Conservation (phyloP, 2,113 vertebrate species). For the Cyanistes caeruleus region DNA sequence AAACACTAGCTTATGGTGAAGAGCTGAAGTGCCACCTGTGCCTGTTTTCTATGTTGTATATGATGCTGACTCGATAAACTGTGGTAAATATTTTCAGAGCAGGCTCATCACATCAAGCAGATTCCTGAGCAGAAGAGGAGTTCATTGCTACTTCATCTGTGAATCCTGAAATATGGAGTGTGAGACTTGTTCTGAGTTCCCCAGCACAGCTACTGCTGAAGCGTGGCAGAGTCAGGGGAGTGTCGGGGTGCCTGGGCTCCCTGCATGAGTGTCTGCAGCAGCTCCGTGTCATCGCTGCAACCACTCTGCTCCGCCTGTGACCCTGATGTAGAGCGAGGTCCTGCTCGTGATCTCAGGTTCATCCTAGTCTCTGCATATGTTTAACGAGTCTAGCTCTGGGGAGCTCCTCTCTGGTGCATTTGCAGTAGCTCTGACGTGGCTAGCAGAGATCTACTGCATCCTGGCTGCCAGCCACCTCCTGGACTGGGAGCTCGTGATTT, state of each 20-base stretch:
- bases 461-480: background rate
- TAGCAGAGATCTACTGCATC: background rate
- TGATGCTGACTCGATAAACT: background rate
- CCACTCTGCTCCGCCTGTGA: background rate
- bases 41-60: background rate
- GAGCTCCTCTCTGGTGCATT: background rate
- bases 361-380: background rate
- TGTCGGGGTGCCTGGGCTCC: background rate
- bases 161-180: conserved; percentile 47
- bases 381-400: background rate
- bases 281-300: background rate
- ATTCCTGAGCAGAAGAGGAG: background rate
- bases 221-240: background rate
- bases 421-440: background rate
- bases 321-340: background rate
- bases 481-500: fast-evolving
- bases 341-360: background rate
- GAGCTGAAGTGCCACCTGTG: background rate
- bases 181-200: background rate
- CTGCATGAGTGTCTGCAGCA: background rate
- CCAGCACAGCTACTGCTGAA: background rate
- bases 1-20: background rate
- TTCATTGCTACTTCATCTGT: background rate
- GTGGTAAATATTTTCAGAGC: conserved; percentile 28
- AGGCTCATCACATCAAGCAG: background rate